phyloP scores from a whole-genome alignment of 2,797 vertebrate genomes.

The Monodelphis domestica region DNA sequence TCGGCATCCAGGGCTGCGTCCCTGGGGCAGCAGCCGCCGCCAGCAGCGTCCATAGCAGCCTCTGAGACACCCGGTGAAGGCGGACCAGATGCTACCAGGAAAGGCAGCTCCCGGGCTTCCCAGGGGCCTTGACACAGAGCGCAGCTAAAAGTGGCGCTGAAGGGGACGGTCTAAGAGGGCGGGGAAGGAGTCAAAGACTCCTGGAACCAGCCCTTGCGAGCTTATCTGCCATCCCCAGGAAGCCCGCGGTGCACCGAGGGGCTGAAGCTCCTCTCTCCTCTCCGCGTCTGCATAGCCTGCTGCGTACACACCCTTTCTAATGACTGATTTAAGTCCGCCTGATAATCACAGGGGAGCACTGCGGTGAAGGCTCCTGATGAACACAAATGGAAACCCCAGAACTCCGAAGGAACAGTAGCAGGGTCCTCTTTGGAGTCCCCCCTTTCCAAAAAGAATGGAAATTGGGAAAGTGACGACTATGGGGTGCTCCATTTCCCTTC shows the following conservation, averaged over 20 bases:
- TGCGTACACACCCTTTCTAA: neutral
- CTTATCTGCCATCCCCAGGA: neutral
- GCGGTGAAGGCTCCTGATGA: neutral
- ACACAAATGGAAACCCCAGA: neutral
- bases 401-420: neutral
- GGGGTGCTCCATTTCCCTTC: neutral
- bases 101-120: neutral
- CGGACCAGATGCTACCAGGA: neutral
- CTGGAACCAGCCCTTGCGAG: neutral
- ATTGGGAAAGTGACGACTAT: neutral
- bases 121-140: neutral
- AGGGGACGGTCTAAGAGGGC: neutral
- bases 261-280: neutral
- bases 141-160: neutral
- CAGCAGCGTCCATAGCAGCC: neutral
- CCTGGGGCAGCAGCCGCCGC: neutral
- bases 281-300: neutral
- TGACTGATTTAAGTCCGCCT: too few species aligned
- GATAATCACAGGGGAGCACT: neutral
- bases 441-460: neutral
- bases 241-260: neutral
- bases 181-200: neutral
- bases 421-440: neutral
- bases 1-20: neutral
- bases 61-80: neutral